These are phyloP conservation scores for Chelon auratus DNA, from an alignment of 2,797 vertebrate species.

Conservation along the genomic window DNA sequence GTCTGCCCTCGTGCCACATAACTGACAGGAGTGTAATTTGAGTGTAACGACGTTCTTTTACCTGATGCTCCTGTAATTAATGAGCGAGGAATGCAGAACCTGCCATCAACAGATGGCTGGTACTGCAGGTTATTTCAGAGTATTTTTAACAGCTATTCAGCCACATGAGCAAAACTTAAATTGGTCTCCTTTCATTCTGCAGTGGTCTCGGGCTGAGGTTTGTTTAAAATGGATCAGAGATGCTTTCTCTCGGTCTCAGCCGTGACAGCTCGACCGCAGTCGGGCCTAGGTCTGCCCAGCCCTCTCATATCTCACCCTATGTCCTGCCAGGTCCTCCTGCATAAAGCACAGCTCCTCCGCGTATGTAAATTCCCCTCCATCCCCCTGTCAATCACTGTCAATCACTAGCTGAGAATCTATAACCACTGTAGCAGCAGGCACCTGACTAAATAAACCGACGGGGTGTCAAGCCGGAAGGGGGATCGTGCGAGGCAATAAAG, in stretches of 20 bases:
- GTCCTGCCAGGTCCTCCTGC: conserved; percentile 60
- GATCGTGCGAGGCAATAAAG: conserved; percentile 66
- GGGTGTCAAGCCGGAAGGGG: conserved; percentile 58
- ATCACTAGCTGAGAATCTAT: conserved; percentile 55
- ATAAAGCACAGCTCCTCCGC: conserved; percentile 49
- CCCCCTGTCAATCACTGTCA: conserved; percentile 70
- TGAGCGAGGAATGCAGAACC: conserved; percentile 41
- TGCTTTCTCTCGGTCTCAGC: conserved; percentile 27
- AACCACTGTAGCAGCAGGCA: conserved; percentile 60
- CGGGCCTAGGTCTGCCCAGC: conserved; percentile 40
- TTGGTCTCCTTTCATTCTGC: conserved; percentile 34
- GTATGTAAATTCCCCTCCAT: conserved; percentile 54
- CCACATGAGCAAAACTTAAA: conserved; percentile 24
- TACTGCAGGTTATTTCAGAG: conserved; percentile 44
- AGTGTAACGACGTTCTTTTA: conserved; percentile 56
- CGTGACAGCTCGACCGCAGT: conserved; percentile 44
- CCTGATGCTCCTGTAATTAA: conserved; percentile 67
- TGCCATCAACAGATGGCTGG: conserved; percentile 54
- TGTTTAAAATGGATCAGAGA: conserved; percentile 10
- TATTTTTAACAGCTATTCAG: conserved; percentile 37
- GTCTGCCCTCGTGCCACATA: conserved; percentile 37
- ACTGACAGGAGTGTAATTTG: conserved; percentile 66
- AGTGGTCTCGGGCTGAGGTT: neutral
- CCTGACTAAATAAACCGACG: conserved; percentile 77
- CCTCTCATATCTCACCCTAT: conserved; percentile 25